Evolutionary conservation across 2,797 vertebrate species (phyloP).

Genomic region (Anomalospiza imberbis): DNA sequence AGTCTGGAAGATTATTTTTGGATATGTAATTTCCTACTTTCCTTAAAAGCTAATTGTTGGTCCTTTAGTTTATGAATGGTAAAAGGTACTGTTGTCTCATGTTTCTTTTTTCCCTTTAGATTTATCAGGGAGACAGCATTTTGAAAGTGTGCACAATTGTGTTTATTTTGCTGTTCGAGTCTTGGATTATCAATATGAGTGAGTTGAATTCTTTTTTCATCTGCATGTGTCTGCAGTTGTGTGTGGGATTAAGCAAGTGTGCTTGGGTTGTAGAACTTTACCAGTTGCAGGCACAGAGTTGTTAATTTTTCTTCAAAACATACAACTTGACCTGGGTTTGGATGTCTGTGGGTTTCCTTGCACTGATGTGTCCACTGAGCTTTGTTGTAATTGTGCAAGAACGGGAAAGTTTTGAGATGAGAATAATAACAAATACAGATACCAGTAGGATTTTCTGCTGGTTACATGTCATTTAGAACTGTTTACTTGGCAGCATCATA

Average conservation of each 20-base stretch:
- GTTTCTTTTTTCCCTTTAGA: conserved; percentile 69
- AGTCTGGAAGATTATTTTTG: background rate
- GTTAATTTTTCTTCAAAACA: background rate
- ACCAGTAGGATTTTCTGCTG: background rate
- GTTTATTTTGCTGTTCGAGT: conserved; percentile 96
- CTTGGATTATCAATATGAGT: conserved; percentile 92
- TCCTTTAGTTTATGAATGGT: background rate
- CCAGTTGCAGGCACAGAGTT: background rate
- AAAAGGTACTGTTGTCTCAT: background rate
- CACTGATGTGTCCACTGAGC: background rate
- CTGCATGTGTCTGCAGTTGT: background rate
- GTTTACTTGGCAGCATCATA: background rate
- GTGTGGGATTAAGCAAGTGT: background rate
- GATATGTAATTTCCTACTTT: background rate
- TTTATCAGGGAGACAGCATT: conserved; percentile 80
- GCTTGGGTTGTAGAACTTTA: background rate
- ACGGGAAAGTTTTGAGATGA: background rate
- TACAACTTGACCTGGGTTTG: background rate
- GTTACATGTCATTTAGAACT: background rate
- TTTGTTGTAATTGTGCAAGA: background rate
- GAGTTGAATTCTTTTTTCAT: conserved; percentile 65
- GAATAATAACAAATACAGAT: background rate
- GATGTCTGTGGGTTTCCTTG: background rate
- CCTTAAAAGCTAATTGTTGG: background rate
- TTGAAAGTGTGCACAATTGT: conserved; percentile 92